phyloP scores from a whole-genome alignment of 2,113 vertebrate species.

The Gnathonemus echidnorhynchus region DNA sequence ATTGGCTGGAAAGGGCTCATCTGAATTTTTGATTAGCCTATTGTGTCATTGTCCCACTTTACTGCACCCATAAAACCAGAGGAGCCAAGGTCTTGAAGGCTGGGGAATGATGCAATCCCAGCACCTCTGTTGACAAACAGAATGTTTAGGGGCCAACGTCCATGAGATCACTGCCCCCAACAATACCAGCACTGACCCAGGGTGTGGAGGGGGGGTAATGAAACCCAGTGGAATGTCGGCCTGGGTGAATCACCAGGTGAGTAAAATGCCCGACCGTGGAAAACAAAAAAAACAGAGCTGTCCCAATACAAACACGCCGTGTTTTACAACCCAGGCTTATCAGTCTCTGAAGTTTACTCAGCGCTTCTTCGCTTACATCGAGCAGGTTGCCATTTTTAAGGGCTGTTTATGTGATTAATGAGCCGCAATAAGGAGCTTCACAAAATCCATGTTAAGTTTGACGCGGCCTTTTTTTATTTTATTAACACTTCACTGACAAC shows the following conservation, averaged over 20 bases:
- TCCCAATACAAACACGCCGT: not conserved
- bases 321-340: conserved; percentile 15
- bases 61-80: conserved; percentile 9
- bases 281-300: conserved; percentile 17
- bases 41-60: conserved; percentile 4
- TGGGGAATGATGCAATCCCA: not conserved
- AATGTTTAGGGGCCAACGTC: not conserved
- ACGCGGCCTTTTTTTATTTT: not conserved
- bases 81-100: not conserved
- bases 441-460: not conserved
- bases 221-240: not conserved
- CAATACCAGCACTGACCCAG: not conserved
- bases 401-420: not conserved
- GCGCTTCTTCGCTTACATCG: not conserved
- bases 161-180: not conserved
- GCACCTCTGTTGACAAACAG: not conserved
- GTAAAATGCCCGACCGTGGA: not conserved
- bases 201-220: not conserved
- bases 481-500: not conserved
- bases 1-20: not conserved
- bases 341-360: not conserved
- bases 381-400: not conserved
- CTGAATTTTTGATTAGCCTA: not conserved
- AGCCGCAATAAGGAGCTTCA: not conserved
- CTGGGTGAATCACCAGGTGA: conserved; percentile 1